Percentiles rank a stretch among this genome's conserved stretches.
Conservation (phyloP, 2,888 invertebrate species). For the Nephrotoma appendiculata region DNA sequence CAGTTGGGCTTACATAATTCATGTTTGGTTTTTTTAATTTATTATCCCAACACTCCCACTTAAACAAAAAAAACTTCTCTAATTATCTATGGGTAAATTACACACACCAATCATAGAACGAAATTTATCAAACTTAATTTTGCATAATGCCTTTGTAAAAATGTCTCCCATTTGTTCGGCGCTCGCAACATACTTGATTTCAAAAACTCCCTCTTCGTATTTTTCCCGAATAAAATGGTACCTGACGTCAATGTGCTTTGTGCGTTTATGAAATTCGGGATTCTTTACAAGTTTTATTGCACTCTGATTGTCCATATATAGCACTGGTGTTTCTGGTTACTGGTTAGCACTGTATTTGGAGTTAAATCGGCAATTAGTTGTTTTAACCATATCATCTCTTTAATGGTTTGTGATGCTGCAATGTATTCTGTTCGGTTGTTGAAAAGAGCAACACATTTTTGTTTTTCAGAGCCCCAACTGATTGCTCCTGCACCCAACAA, state of each 20-base stretch:
- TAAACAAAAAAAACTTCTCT: not conserved
- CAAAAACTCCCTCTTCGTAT: slow-evolving; percentile 8
- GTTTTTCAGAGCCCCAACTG: slow-evolving; percentile 11
- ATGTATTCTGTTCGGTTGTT: not conserved
- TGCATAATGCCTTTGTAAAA: slow-evolving; percentile 6
- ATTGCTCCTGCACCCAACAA: slow-evolving; percentile 15
- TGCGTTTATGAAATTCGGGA: slow-evolving; percentile 10
- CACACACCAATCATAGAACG: not conserved
- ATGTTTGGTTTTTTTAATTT: not conserved
- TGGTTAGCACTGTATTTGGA: not conserved
- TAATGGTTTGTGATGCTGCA: not conserved
- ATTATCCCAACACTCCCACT: not conserved
- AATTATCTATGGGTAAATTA: not conserved
- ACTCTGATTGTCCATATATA: slow-evolving; percentile 16
- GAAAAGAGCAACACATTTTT: not conserved
- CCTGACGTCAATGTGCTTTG: slow-evolving; percentile 11
- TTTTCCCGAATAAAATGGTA: slow-evolving; percentile 12
- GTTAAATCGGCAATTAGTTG: not conserved
- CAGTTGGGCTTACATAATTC: too few relatives aligned
- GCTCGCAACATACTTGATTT: slow-evolving; percentile 7
- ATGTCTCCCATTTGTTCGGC: slow-evolving; percentile 6
- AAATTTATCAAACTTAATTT: not conserved
- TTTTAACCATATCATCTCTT: slow-evolving; percentile 17
- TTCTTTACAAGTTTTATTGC: slow-evolving; percentile 13
- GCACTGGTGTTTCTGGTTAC: slow-evolving; percentile 9